Evolutionary conservation across 2,113 vertebrate species (phyloP), one percentile per base, ranked within the genome.

Genomic region (Butorides virescens): DNA sequence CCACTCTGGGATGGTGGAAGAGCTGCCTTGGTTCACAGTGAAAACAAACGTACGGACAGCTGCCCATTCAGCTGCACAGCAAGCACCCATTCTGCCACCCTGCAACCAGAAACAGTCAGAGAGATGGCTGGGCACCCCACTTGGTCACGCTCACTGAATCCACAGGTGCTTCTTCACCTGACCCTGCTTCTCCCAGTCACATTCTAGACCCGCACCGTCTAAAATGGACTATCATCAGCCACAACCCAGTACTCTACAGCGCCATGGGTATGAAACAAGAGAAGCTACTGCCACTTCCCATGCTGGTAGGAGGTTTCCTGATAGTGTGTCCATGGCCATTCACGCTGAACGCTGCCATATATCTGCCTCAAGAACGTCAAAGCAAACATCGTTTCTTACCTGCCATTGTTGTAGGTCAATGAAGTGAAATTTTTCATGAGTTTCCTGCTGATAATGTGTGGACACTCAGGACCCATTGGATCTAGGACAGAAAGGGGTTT

Each of bases 381-480:
- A 66, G 12, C 36, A 55, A 53, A 49, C 15, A 12, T 2, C 10
- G 7, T 8, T 44, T 34, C 94, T 77, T 80, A 99, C 98, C 98
- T 98, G 96, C 98, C 98, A 4, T 98, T 92, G 89, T 97, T 98
- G 92, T 98, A 98, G 8, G 97, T 97, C 89, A 98, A 27, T 1
- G 97, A 98, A 50, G 97, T 98, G 65, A 99, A 99, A 21, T 98
- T 96, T 92, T 98, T 98, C 97, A 98, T 95, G 66, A 99, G 95
- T 26, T 98, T 98, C 91, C 9, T 96, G 94, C 81, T 98, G 86
- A 99, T 98, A 67, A 97, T 53, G 34, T 97, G 95, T 36, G 98
- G 98, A 52, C 98, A 93, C 9, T 96, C 97, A 9, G 97, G 96
- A 34, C 97, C 97, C 96, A 98, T 74, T 6, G 96, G 92, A 95